Evolutionary conservation across 2,113 vertebrate species (phyloP), one percentile per base, ranked within the genome.

Genomic region (Prochilodus magdalenae): DNA sequence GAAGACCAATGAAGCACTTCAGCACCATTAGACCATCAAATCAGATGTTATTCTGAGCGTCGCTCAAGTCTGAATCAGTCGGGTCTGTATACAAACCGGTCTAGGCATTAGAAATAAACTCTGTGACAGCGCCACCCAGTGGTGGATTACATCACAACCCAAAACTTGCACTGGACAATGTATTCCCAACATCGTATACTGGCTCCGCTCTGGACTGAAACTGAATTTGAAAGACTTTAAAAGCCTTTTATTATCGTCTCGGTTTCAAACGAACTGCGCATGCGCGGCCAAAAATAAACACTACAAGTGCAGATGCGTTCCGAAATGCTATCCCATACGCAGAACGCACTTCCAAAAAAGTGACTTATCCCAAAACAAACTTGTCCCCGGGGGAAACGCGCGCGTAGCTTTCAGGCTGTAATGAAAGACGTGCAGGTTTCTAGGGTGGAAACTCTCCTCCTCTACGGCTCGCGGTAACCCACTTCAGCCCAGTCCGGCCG

Each of bases 91-190:
- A 30, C 7, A 60, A 11, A 55, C 16, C n/a, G n/a, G n/a, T n/a
- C n/a, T n/a, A n/a, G n/a, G n/a, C n/a, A n/a, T n/a, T n/a, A n/a
- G n/a, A 59, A 30, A 79, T 62, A 36, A 59, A 83, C 81, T 74
- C 89, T 92, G 85, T 78, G 62, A 74, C 90, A 94, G 92, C 92
- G 87, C 92, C 93, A 92, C 92, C 93, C 90, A 87, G 93, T 53
- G 93, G 92, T 62, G 77, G 10, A 78, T 8, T 40, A 70, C n/a
- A 36, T 13, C 72, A 57, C 49, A 33, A n/a, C 30, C 13, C 33
- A 44, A n/a, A 76, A 62, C 55, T 59, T 14, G n/a, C 27, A 5
- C 53, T n/a, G 66, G 27, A 59, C 27, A 36, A 18, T 30, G 53
- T 2, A 57, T 15, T 20, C 6, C 22, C n/a, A 3, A 44, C 5